phyloP scores from a whole-genome alignment of 2,113 vertebrate species.

The Chaetodon auriga region DNA sequence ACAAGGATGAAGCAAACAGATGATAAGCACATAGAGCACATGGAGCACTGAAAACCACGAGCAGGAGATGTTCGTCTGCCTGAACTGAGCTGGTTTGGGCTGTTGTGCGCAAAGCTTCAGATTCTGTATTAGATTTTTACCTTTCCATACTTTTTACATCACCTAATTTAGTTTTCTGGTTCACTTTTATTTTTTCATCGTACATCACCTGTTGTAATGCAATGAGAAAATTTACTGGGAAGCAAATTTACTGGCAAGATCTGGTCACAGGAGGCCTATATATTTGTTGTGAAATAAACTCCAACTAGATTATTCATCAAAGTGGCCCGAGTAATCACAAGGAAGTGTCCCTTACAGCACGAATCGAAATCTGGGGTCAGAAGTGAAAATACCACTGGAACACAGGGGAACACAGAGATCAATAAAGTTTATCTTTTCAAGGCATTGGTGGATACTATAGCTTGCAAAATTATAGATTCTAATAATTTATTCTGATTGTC shows the following conservation, averaged over 20 bases:
- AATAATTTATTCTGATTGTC: not conserved
- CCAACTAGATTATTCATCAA: not conserved
- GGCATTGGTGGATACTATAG: not conserved
- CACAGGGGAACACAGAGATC: not conserved
- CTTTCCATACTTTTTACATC: not conserved
- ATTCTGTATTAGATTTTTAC: not conserved
- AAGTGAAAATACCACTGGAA: not conserved
- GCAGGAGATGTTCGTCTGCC: not conserved
- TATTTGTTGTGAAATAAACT: not conserved
- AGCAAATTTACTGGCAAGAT: not conserved
- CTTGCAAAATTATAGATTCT: not conserved
- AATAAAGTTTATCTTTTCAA: not conserved
- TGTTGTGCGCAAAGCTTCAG: not conserved
- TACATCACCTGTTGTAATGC: not conserved
- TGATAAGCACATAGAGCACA: not conserved
- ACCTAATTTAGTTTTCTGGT: not conserved
- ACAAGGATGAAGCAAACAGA: not conserved
- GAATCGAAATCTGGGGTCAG: not conserved
- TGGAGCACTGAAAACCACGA: not conserved
- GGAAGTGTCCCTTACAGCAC: not conserved
- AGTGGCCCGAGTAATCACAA: not conserved
- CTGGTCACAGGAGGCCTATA: not conserved
- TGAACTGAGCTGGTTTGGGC: not conserved
- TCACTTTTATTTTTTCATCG: not conserved
- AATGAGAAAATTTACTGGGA: not conserved